phyloP scores from a whole-genome alignment of 2,888 invertebrate species.

The Meliscaeva auricollis region DNA sequence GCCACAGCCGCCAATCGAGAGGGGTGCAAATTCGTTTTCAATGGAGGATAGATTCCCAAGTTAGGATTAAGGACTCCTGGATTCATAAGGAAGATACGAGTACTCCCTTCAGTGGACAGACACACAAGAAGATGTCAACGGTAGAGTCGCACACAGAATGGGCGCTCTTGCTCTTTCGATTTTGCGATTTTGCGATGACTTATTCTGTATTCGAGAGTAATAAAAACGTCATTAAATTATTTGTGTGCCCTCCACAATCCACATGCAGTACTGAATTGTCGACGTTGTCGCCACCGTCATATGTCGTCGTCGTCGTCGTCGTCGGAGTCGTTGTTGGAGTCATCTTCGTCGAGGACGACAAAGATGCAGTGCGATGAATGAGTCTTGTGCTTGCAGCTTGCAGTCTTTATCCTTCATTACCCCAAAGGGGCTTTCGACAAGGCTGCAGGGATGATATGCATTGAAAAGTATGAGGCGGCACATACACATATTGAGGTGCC shows the following conservation, averaged over 20 bases:
- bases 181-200: constrained; percentile 71
- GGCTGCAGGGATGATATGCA: constrained; percentile 60
- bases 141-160: background rate
- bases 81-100: constrained; percentile 47
- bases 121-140: constrained; percentile 37
- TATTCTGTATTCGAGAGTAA: constrained; percentile 75
- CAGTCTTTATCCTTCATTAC: constrained; percentile 74
- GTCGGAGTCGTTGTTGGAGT: constrained; percentile 33
- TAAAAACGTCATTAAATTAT: constrained; percentile 76
- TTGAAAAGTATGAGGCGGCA: background rate
- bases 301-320: constrained; percentile 23
- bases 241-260: constrained; percentile 68
- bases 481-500: constrained; percentile 54
- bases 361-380: constrained; percentile 73
- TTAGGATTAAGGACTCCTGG: constrained; percentile 60
- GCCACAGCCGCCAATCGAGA: constrained; percentile 43
- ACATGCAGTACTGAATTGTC: constrained; percentile 67
- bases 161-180: constrained; percentile 59
- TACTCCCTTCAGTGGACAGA: constrained; percentile 42
- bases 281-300: constrained; percentile 51
- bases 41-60: constrained; percentile 59
- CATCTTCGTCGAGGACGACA: constrained; percentile 44
- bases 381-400: constrained; percentile 65
- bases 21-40: constrained; percentile 68
- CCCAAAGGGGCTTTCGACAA: constrained; percentile 58